Percentiles rank a stretch among this genome's conserved stretches.
phyloP scores from a whole-genome alignment of 2,888 invertebrate genomes.

The Aspidiotus rigidus region DNA sequence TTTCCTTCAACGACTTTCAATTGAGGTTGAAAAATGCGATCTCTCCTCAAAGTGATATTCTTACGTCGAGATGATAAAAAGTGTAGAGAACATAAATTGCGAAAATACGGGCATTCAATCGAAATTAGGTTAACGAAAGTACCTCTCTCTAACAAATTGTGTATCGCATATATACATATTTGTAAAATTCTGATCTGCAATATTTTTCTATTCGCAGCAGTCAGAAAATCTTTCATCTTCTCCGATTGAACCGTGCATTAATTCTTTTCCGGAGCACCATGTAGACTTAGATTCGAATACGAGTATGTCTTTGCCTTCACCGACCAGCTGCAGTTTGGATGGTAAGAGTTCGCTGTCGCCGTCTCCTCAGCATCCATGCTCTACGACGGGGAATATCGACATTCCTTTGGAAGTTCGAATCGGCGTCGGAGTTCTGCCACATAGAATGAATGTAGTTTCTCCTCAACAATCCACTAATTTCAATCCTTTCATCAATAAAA shows the following conservation, averaged over 20 bases:
- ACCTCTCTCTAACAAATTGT: no score
- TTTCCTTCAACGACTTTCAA: no score
- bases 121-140: no score
- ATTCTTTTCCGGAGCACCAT: conserved; percentile 64
- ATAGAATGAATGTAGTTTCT: conserved; percentile 46
- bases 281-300: conserved; percentile 51
- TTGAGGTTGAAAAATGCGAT: no score
- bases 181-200: no score
- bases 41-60: no score
- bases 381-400: conserved; percentile 30
- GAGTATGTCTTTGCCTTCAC: conserved; percentile 67
- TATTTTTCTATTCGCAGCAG: not conserved
- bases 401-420: conserved; percentile 14
- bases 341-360: conserved; percentile 43
- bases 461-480: conserved; percentile 38
- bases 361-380: conserved; percentile 39
- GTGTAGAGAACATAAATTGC: no score
- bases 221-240: conserved; percentile 39
- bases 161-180: no score
- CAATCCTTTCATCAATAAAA: conserved; percentile 35
- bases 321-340: conserved; percentile 62
- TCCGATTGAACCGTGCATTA: conserved; percentile 57
- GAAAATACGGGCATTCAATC: no score
- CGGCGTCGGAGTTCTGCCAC: conserved; percentile 64
- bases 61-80: no score